Percentiles rank a stretch among this genome's conserved stretches.
Evolutionary conservation across 2,888 invertebrate species (phyloP).

Genomic region (Mythimna albipuncta): DNA sequence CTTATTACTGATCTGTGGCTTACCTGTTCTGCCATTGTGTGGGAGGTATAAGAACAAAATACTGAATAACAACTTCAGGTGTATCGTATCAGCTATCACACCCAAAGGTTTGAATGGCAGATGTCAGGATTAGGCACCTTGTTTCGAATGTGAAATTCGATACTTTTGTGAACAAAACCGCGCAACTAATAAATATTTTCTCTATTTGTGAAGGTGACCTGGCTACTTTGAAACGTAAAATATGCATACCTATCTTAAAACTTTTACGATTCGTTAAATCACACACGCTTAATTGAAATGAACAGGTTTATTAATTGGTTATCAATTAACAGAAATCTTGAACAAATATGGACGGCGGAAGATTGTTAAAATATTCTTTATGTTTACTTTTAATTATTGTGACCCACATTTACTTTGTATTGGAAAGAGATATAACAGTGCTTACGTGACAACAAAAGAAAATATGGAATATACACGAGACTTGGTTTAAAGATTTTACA

Average conservation of each 20-base stretch:
- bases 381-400: slow-evolving; percentile 50
- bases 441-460: slow-evolving; percentile 9
- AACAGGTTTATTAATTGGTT: slow-evolving; percentile 52
- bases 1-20: neutral
- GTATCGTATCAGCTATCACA: slow-evolving; percentile 32
- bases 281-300: slow-evolving; percentile 18
- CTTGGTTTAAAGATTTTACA: neutral
- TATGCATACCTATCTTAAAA: neutral
- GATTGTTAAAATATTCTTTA: slow-evolving; percentile 25
- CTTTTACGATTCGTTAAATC: slow-evolving; percentile 21
- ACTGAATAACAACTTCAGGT: slow-evolving; percentile 30
- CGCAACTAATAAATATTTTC: slow-evolving; percentile 24
- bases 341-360: slow-evolving; percentile 25
- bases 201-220: slow-evolving; percentile 16
- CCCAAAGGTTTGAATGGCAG: slow-evolving; percentile 51
- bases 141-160: slow-evolving; percentile 48
- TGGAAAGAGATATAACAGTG: neutral
- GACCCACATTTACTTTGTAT: slow-evolving; percentile 17
- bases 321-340: slow-evolving; percentile 36
- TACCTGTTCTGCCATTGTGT: slow-evolving; percentile 1
- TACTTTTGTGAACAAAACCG: slow-evolving; percentile 42
- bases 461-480: neutral
- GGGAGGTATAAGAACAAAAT: slow-evolving; percentile 27
- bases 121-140: slow-evolving; percentile 42
- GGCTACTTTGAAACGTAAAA: slow-evolving; percentile 4